Evolutionary conservation across 2,113 vertebrate species (phyloP), one percentile per base, ranked within the genome.

Genomic region (Accipiter cooperii): DNA sequence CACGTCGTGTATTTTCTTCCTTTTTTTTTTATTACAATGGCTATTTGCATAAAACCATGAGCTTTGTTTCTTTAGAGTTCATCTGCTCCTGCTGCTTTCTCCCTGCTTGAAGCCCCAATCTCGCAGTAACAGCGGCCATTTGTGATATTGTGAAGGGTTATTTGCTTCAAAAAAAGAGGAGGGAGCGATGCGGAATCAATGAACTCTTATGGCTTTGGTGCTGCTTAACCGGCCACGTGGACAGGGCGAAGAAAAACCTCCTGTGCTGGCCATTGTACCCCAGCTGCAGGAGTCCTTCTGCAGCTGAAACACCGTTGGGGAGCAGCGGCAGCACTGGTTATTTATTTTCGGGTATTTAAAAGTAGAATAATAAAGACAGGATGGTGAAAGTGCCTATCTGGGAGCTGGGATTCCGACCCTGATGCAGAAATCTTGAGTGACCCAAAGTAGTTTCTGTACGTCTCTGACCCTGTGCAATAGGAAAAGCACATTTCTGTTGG

Each of bases 11-110:
- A 46, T 87, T 93, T 90, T 85, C 68, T 77, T 69, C 70, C 17
- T 8, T n/a, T 71, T 46, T 36, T 46, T 94, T 87, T 65, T 81
- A 75, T 96, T 71, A n/a, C 42, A 34, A 6, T 19, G 31, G 61
- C 74, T 89, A 85, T 96, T 95, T 87, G 58, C 90, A 94, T 95
- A 80, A 92, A 87, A 51, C 9, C 31, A 47, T 12, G n/a, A 51
- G 31, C 57, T 90, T 70, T 60, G 9, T 71, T 94, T 84, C 83
- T 79, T 90, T 71, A 12, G 66, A 82, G 70, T 89, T 93, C 86
- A 22, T 81, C n/a, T 64, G 17, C 54, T 93, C 93, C 94, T 93
- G 94, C 97, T 95, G 93, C 16, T 95, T 91, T 79, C 78, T 52
- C 94, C 51, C 85, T 55, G 89, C 58, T 88, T 94, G 96, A 96